Conservation (phyloP, 2,888 invertebrate genomes). For the Apeira syringaria region DNA sequence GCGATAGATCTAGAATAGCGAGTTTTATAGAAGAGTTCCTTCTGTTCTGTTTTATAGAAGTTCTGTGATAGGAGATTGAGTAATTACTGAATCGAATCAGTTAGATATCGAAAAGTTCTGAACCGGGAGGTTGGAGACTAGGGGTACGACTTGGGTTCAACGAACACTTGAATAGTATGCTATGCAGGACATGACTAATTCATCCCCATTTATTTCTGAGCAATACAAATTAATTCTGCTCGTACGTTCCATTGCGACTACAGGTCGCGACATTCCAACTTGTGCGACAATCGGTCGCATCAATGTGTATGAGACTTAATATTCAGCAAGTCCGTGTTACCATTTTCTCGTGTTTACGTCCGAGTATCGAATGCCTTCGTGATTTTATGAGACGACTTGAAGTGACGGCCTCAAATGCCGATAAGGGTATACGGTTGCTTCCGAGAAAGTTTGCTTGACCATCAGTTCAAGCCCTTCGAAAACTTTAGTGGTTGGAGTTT, state of each 20-base stretch:
- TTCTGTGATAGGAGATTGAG: too few species aligned
- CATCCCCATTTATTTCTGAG: too few species aligned
- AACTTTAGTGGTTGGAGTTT: too few species aligned
- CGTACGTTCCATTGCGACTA: not conserved
- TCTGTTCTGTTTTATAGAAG: too few species aligned
- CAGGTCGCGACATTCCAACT: not conserved
- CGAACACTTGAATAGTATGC: too few species aligned
- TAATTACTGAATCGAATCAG: too few species aligned
- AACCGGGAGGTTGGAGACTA: too few species aligned
- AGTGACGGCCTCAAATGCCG: slow-evolving; percentile 33
- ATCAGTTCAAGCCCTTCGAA: not conserved
- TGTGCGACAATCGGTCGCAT: not conserved
- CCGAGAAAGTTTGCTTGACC: slow-evolving; percentile 24
- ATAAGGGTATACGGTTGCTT: slow-evolving; percentile 32
- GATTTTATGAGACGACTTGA: slow-evolving; percentile 45
- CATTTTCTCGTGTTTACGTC: slow-evolving; percentile 18
- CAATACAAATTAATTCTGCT: not conserved
- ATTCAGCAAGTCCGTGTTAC: slow-evolving; percentile 2
- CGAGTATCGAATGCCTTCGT: slow-evolving; percentile 39
- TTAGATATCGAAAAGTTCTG: too few species aligned
- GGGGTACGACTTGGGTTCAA: too few species aligned
- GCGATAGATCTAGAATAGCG: too few species aligned
- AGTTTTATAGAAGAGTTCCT: too few species aligned
- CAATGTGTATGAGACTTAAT: not conserved
- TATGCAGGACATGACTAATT: too few species aligned